Evolutionary conservation across 2,888 invertebrate genomes (phyloP), one percentile per base, ranked within the genome.

Genomic region (Gasteruption jaculator): DNA sequence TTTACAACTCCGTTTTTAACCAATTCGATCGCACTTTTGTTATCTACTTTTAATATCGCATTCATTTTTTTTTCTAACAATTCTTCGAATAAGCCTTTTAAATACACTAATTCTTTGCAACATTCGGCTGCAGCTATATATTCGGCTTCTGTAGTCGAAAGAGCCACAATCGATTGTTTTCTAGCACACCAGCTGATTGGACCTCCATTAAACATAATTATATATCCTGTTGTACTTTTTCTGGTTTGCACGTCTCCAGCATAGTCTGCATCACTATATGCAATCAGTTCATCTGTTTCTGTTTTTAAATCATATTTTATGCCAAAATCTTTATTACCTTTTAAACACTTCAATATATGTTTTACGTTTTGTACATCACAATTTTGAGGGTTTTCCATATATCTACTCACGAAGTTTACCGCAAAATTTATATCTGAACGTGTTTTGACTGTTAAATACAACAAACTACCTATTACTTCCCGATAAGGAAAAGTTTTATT

Each of bases 161-260:
- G 30, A 5, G 58, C 47, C 4, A 58, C 54, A 6, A 55, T 46
- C 24, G 49, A 38, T 41, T 61, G 60, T 41, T 46, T 45, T 44
- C 52, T 36, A 5, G 52, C 48, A 29, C 45, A 39, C 57, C 58
- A 58, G 6, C 31, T 35, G 3, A 60, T 44, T n/a, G 58, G 57
- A 29, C 56, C 56, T 25, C 47, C 51, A n/a, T 33, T 38, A 15
- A 46, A 39, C 15, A 42, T 45, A 30, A 54, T 57, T 5, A 57
- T 39, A 41, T 52, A 57, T 1, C 60, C 61, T 8, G 50, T 54
- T 3, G 49, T 53, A 6, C 56, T 56, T 36, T 44, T 53, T 41
- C 59, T 39, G 11, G 56, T 51, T 21, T 44, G 40, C 10, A 32
- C 12, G 27, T 58, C 54, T n/a, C 45, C 47, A 5, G 52, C 57